Conservation (phyloP, 35 echinoderm and acorn worm species). For the Ophioderma brevispina region DNA sequence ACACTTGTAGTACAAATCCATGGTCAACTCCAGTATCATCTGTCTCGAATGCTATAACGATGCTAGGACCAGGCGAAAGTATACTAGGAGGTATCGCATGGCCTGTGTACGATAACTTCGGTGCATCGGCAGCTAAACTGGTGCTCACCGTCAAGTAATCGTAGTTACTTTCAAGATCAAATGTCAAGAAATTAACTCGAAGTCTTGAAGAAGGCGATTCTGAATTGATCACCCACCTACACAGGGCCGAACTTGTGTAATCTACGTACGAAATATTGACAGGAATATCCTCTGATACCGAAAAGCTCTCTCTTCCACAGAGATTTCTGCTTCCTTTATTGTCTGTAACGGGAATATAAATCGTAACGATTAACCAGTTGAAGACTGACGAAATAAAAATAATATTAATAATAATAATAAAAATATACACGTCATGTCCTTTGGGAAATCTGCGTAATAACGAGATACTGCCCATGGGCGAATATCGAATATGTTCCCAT, state of each 20-base stretch:
- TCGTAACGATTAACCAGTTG: no score
- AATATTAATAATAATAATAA: no score
- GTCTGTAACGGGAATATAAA: no score
- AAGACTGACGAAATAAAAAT: no score
- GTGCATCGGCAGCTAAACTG: neutral
- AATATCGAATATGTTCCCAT: no score
- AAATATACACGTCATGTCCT: no score
- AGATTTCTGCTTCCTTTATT: neutral
- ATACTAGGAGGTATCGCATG: neutral
- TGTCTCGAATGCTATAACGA: neutral
- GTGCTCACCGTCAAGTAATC: neutral
- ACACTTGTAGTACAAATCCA: neutral
- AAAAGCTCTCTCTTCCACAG: neutral
- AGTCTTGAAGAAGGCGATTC: neutral
- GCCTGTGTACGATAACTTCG: neutral
- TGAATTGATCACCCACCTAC: neutral
- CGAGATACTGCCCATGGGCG: no score
- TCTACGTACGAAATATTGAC: neutral
- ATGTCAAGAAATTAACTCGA: neutral
- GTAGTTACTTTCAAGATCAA: neutral
- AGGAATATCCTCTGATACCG: neutral
- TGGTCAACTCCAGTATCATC: neutral
- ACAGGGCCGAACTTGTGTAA: neutral
- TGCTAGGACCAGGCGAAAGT: neutral
- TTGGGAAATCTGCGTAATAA: no score